Conservation (phyloP, 2,113 vertebrate genomes). For the Colius striatus region DNA sequence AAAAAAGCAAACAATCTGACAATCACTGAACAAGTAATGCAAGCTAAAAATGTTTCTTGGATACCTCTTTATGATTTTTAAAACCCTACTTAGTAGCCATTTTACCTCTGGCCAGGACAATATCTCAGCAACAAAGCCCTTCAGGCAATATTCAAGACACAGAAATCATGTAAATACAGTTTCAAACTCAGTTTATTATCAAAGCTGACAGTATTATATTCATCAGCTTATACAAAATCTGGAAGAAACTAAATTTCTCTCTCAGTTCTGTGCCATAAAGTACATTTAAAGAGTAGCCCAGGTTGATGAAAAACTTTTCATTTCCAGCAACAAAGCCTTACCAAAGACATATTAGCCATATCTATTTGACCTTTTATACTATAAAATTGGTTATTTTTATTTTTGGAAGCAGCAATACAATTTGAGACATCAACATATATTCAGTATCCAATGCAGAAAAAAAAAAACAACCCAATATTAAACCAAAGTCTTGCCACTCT, state of each 20-base stretch:
- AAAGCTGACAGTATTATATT: not conserved
- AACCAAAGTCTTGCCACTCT: not conserved
- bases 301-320: not conserved
- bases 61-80: not conserved
- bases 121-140: not conserved
- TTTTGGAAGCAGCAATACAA: not conserved
- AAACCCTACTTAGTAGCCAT: not conserved
- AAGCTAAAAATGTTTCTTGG: not conserved
- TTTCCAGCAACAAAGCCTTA: not conserved
- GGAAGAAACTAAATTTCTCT: not conserved
- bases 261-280: not conserved
- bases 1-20: not conserved
- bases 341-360: not conserved
- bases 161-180: not conserved
- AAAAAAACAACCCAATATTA: not conserved
- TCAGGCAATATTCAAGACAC: not conserved
- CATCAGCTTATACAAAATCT: not conserved
- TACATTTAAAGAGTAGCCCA: not conserved
- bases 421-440: not conserved
- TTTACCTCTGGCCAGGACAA: not conserved
- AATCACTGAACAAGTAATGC: not conserved
- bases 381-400: not conserved
- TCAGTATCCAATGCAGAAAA: not conserved
- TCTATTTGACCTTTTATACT: not conserved
- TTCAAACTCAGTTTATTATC: not conserved